Base-by-base conservation (phyloP, 2,888 invertebrate genomes). In the Mystacides longicornis region DNA sequence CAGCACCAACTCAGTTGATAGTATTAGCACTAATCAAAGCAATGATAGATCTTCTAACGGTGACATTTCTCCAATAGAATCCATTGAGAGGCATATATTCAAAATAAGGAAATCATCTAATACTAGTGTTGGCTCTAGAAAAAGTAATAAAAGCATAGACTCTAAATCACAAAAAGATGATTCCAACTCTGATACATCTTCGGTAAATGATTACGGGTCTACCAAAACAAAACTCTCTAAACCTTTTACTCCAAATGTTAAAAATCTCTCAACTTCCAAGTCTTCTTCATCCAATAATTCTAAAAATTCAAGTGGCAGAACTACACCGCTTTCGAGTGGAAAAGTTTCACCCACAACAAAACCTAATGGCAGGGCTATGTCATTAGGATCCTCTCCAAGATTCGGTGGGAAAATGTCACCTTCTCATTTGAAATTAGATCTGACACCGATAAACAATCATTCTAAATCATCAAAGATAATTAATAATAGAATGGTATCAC, bases 1-100 rank as follows among this genome's bases (percentile, higher is more conserved):
- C 51, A 52, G 50, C 52, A 43, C 54, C n/a, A 37, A 23, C 11
- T 47, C 51, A 46, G 64, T 66, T 55, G 63, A 64, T 66, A 68
- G 69, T 64, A 64, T 66, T 52, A 54, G 65, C 51, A 68, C 70
- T 2, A 65, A 69, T 57, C 50, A 54, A 52, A 55, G 45, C 50
- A 52, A 42, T 54, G 46, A 56, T 46, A 52, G 54, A 49, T 51
- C 54, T 22, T 56, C 61, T 59, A 59, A 50, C 57, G 58, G 59
- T 37, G 60, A 62, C 48, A 63, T 62, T 57, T 59, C 62, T 20
- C 61, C 63, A 3, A 56, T 46, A 3, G 57, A 53, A 42, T 48
- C 48, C 16, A 48, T 20, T 23, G 48, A 48, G 9, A 16, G 14
- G 7, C 19, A 45, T 21, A 20, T 21, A 11, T 45, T 21, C 16